phyloP scores from a whole-genome alignment of 2,888 invertebrate species.

The Taenaris catops region DNA sequence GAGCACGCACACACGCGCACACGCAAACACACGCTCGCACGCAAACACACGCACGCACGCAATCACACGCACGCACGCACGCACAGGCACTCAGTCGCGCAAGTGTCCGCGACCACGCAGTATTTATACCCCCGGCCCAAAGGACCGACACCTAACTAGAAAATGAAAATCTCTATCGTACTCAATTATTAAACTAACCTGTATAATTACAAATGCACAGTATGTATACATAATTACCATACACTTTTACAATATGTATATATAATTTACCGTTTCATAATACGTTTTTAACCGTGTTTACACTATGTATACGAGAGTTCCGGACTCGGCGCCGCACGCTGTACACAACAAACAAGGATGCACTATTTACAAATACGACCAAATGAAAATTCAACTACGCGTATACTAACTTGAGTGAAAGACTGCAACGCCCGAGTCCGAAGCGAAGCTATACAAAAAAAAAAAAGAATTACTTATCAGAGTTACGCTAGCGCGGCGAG shows the following conservation, averaged over 20 bases:
- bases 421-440: slow-evolving; percentile 40
- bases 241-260: slow-evolving; percentile 71
- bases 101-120: slow-evolving; percentile 25
- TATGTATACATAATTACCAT: slow-evolving; percentile 62
- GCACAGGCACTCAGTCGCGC: slow-evolving; percentile 11
- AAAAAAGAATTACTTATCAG: slow-evolving; percentile 28
- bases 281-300: slow-evolving; percentile 41
- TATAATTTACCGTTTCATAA: too few species aligned
- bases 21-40: too few species aligned
- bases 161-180: slow-evolving; percentile 62
- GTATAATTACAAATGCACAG: slow-evolving; percentile 78
- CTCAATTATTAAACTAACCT: slow-evolving; percentile 67
- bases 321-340: slow-evolving; percentile 19
- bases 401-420: slow-evolving; percentile 38
- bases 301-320: slow-evolving; percentile 31
- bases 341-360: slow-evolving; percentile 20
- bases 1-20: too few species aligned
- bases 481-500: slow-evolving; percentile 3
- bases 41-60: too few species aligned
- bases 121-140: slow-evolving; percentile 36
- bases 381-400: slow-evolving; percentile 43
- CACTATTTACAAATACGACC: slow-evolving; percentile 34
- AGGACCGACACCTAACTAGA: slow-evolving; percentile 46
- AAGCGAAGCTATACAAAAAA: slow-evolving; percentile 36
- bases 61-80: too few species aligned